Base-by-base conservation (phyloP, 2,888 invertebrate genomes). In the Pachymerium ferrugineum region DNA sequence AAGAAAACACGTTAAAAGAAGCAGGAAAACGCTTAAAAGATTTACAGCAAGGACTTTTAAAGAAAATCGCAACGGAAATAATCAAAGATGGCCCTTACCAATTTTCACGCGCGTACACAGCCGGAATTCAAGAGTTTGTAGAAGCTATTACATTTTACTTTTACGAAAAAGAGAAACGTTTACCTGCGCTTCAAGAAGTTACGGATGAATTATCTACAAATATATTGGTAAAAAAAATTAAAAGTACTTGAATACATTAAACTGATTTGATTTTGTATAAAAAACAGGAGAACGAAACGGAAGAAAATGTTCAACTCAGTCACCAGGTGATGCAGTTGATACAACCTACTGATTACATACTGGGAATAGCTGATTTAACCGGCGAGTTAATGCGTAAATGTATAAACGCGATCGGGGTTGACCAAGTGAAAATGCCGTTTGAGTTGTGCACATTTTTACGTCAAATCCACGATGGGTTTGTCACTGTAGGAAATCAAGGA, bases 341-440 rank as follows among this genome's bases (percentile, higher is more conserved):
- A 14, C 80, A 83, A 3, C 80, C 80, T 0, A 74, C 78, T 4
- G 89, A 89, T 76, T 89, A 85, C 78, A 84, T 95, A 80, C 83
- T 95, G 47, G 95, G 95, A 0, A 82, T 95, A 35, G 90, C 90
- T 0, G 95, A 96, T 83, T 85, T 94, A 30, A 93, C 93, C 0
- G 95, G 95, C 0, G 96, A 96, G 82, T 81, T 95, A 62, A 96
- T 96, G 95, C 86, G 95, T 71, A 88, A 89, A 78, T 92, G 93
- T 73, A 92, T 96, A 6, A 92, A 91, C 80, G 89, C 90, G 78
- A 86, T 94, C 74, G 89, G 91, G 0, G 86, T 87, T 75, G 93
- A 93, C 0, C 89, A 93, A 77, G 86, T 88, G 14, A 86, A 87
- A 1, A 88, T 88, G 68, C 92, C 93, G 80, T 88, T 79, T 74